Evolutionary conservation across 92 coral and sea anemone genomes (phyloP), one percentile per base, ranked within the genome.

Genomic region (Phymanthus crucifer): DNA sequence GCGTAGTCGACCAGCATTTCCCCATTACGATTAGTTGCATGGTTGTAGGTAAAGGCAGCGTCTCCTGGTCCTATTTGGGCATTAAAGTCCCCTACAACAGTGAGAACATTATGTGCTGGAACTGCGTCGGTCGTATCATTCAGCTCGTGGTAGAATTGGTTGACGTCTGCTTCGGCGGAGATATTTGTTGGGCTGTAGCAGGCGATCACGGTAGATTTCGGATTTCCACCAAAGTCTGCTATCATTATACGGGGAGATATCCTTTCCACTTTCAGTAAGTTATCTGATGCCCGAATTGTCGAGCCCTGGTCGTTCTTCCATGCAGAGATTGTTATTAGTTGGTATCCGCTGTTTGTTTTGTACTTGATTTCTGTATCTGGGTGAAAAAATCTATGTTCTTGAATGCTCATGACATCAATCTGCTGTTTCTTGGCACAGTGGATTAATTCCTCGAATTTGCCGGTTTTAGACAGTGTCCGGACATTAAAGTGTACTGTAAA

Each of bases 131-230:
- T 54, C 8, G 72, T 19, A 3, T 81, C 46, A 35, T 81, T 7
- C 64, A 82, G 77, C 11, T 81, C 83, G 1, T 76, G 50, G 50
- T 87, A 82, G 83, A 87, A 82, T 8, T 47, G 61, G 19, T 4
- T n/a, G 33, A 61, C 84, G 21, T 87, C 86, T 0, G 56, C 46
- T n/a, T 56, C 77, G 0, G 40, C 67, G 27, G 73, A 38, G 35
- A 71, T 70, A 33, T 86, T 81, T 3, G 86, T 81, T 21, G 90
- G 90, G 19, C 90, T 81, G 70, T 57, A 86, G 74, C 86, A 81
- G 40, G 79, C 31, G 67, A 86, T 69, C 27, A 86, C 72, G 32
- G 86, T 86, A 21, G 83, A 69, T 61, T 75, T 18, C 10, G 86
- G 87, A 45, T 87, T 87, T 24, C 90, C 87, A 29, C 48, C 31